phyloP scores from a whole-genome alignment of 2,888 invertebrate genomes.

The Petrophora chlorosata region DNA sequence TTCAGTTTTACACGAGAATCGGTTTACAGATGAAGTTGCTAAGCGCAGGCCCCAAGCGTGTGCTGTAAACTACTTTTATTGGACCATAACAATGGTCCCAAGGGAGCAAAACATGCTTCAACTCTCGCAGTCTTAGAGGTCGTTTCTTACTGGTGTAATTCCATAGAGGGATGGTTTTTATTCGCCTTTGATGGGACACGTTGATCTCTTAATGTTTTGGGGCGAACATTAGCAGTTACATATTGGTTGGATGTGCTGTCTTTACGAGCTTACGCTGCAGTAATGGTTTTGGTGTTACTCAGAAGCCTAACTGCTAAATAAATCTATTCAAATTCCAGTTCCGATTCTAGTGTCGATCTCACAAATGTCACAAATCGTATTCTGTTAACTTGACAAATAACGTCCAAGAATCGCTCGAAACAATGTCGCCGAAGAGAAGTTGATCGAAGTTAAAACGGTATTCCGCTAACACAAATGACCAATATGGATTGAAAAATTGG shows the following conservation, averaged over 20 bases:
- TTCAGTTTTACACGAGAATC: conserved; percentile 21
- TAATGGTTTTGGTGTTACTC: neutral
- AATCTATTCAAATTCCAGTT: no score
- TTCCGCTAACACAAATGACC: no score
- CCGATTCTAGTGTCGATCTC: no score
- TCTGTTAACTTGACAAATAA: no score
- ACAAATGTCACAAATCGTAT: no score
- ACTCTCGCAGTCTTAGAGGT: conserved; percentile 43
- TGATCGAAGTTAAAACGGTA: no score
- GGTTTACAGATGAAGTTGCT: conserved; percentile 59
- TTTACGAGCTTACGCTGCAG: conserved; percentile 8
- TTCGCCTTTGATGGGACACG: conserved; percentile 46
- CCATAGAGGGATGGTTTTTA: conserved; percentile 46
- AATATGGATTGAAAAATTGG: no score
- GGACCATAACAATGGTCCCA: conserved; percentile 60
- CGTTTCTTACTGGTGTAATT: conserved; percentile 46
- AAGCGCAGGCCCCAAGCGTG: conserved; percentile 54
- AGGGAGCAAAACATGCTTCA: conserved; percentile 49
- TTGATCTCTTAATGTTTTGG: conserved; percentile 42
- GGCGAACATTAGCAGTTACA: conserved; percentile 12
- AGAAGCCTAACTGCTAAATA: no score
- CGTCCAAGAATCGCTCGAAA: no score
- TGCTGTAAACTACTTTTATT: conserved; percentile 69
- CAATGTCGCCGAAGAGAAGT: no score
- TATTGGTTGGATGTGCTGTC: conserved; percentile 12